Evolutionary conservation across 2,113 vertebrate genomes (phyloP).

Genomic region (Sclerurus mexicanus): DNA sequence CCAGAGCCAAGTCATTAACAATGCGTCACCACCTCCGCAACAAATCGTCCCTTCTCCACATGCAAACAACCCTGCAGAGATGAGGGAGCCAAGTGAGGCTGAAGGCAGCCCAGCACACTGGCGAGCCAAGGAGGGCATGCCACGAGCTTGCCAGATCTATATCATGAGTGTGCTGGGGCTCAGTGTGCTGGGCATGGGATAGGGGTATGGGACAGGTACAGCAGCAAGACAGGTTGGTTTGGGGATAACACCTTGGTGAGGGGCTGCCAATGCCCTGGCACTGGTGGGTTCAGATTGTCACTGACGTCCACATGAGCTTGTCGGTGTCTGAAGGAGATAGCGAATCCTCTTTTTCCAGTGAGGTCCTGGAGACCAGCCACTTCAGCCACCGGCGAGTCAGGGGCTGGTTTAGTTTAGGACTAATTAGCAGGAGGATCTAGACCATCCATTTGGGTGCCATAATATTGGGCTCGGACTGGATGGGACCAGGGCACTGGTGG

Average conservation of each 20-base stretch:
- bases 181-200: rapidly evolving
- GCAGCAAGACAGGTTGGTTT: background rate
- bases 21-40: background rate
- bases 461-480: background rate
- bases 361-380: background rate
- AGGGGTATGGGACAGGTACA: rapidly evolving
- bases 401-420: background rate
- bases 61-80: background rate
- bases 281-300: rapidly evolving
- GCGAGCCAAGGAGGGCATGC: background rate
- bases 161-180: background rate
- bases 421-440: conserved; percentile 48
- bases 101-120: background rate
- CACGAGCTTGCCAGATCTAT: rapidly evolving
- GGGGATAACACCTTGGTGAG: background rate
- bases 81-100: background rate
- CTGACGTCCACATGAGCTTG: rapidly evolving
- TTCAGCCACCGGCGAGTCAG: background rate
- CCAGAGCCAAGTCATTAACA: conserved; percentile 55
- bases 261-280: background rate
- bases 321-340: rapidly evolving
- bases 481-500: background rate
- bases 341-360: background rate
- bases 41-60: background rate
- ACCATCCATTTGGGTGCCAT: background rate